phyloP scores from a whole-genome alignment of 2,888 invertebrate genomes.

The Tenthredo notha region DNA sequence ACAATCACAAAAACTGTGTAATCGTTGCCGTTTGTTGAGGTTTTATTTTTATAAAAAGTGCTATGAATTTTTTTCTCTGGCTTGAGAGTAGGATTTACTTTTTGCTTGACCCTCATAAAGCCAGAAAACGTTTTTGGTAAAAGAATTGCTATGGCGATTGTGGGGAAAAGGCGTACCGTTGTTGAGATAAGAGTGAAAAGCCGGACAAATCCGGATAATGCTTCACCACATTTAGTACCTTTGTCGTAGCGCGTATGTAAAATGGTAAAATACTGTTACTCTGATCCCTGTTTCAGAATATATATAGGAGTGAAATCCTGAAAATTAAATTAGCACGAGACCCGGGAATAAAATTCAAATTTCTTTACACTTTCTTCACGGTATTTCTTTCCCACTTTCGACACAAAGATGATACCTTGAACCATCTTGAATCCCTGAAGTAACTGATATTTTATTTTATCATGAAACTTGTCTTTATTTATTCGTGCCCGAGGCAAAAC shows the following conservation, averaged over 20 bases:
- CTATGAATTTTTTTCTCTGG: neutral
- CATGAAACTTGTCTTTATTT: constrained; percentile 25
- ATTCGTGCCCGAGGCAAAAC: constrained; percentile 25
- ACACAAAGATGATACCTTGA: neutral
- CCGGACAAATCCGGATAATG: constrained; percentile 44
- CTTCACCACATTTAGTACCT: constrained; percentile 9
- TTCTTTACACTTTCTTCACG: neutral
- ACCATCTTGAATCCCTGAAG: neutral
- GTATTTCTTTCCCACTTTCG: neutral
- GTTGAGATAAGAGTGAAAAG: constrained; percentile 34
- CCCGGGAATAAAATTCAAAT: constrained; percentile 6
- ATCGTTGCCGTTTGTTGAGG: neutral
- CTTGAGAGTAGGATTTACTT: neutral
- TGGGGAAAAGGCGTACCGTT: constrained; percentile 20
- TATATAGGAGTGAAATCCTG: neutral
- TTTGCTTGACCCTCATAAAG: constrained; percentile 26
- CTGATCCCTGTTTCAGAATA: constrained; percentile 5
- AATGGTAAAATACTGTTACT: neutral
- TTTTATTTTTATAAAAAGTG: neutral
- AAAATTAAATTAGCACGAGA: neutral
- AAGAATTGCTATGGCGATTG: constrained; percentile 13
- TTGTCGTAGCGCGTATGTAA: constrained; percentile 3
- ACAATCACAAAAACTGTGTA: neutral
- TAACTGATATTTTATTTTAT: constrained; percentile 38
- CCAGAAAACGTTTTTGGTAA: neutral